Percentiles rank a stretch among this genome's conserved stretches.
Conservation (phyloP, 2,113 vertebrate species). For the Rhinolophus sinicus region DNA sequence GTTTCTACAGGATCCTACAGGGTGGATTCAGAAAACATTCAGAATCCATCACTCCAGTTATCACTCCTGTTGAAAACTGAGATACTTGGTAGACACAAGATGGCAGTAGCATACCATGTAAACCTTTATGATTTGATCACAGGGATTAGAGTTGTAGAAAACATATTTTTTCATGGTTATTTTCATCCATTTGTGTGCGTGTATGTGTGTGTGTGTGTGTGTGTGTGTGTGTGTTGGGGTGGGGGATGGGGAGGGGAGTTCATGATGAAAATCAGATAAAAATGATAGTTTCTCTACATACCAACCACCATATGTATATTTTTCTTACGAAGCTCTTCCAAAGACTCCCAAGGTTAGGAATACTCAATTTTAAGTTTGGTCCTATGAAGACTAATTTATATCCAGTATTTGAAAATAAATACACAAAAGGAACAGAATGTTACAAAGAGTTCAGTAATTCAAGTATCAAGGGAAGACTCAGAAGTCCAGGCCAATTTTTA, state of each 20-base stretch:
- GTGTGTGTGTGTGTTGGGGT: too few relatives aligned
- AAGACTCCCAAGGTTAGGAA: background rate
- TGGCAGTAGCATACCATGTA: slow-evolving; percentile 69
- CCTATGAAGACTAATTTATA: background rate
- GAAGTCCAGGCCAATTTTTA: background rate
- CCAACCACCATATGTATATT: background rate
- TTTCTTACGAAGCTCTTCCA: background rate
- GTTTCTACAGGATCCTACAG: background rate
- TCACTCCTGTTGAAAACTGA: background rate
- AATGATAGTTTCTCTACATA: background rate
- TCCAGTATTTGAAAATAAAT: slow-evolving; percentile 24
- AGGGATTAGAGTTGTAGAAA: background rate
- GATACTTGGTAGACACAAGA: slow-evolving; percentile 44
- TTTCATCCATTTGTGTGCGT: background rate
- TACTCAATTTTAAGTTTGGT: background rate
- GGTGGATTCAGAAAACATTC: background rate
- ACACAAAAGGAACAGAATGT: background rate
- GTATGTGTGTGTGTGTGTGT: too few relatives aligned
- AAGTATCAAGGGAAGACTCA: background rate
- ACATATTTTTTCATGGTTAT: background rate
- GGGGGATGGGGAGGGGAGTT: background rate
- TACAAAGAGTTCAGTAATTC: background rate
- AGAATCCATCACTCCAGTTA: background rate
- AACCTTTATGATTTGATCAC: background rate
- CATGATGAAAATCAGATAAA: background rate